Base-by-base conservation (phyloP, 1,140 invertebrate genomes). In the Sarcophaga peregrina region DNA sequence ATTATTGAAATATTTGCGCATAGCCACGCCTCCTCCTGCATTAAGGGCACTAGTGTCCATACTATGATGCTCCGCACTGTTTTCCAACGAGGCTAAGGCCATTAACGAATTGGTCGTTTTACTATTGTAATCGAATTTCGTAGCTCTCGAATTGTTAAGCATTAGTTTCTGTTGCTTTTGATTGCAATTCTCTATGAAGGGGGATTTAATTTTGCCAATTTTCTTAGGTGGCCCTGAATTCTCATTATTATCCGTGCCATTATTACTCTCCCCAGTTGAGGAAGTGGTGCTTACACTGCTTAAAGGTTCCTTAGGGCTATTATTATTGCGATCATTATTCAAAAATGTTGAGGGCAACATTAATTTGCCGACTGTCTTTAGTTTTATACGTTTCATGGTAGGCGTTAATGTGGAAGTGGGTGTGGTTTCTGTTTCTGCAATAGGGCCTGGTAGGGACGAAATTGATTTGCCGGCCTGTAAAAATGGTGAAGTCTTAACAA, bases 121-220 rank as follows among this genome's bases (percentile, higher is more conserved):
- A 7, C 46, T 80, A 9, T 75, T 80, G 13, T 74, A 78, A 50
- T 84, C 83, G n/a, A 73, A 82, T 25, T 82, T 82, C 83, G 82
- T 82, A 45, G 50, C 80, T 11, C 82, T 82, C 2, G 46, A 74
- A 46, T 58, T 80, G 4, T 58, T 13, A 37, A 82, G 81, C 15
- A 81, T 17, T 25, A 83, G 80, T 2, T 84, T 82, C n/a, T 84
- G 84, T 15, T 83, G 68, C 76, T 72, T 48, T 5, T 75, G 80
- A 74, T 84, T 75, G 84, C 78, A 80, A 52, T 84, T 85, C n/a
- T 88, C 89, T 5, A 90, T 87, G 20, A 90, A 90, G 0, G 87
- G 87, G 0, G 89, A 90, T 62, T 90, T 90, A 45, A 90, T 84
- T 80, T 90, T 90, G 11, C 89, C 89, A 5, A 90, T 89, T 58